These are phyloP conservation scores for Antrozous pallidus DNA, from an alignment of 2,797 vertebrate species.

Conservation along the genomic window DNA sequence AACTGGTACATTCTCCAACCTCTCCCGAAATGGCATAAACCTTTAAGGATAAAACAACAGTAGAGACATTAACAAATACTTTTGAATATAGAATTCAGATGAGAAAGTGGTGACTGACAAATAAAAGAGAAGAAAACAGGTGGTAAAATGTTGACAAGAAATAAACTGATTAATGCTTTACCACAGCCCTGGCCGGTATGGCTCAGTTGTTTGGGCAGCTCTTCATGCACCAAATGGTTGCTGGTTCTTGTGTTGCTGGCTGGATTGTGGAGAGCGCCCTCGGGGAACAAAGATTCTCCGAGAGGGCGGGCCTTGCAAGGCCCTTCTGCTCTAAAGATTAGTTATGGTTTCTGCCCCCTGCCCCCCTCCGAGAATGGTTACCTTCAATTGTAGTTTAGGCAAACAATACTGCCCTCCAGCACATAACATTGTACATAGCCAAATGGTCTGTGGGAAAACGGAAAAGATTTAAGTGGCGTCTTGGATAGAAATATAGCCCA, in stretches of 20 bases:
- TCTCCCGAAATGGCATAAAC: background rate
- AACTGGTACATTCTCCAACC: background rate
- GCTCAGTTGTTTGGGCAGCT: background rate
- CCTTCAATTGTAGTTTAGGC: too few species aligned
- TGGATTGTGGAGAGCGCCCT: too few species aligned
- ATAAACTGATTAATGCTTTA: background rate
- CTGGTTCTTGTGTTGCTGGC: background rate
- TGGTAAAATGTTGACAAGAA: background rate
- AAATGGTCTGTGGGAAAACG: too few species aligned
- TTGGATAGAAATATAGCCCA: too few species aligned
- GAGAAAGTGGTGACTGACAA: background rate
- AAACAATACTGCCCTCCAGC: too few species aligned
- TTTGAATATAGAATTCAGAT: background rate
- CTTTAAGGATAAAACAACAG: background rate
- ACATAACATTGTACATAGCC: too few species aligned
- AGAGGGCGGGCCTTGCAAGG: too few species aligned
- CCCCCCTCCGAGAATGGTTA: too few species aligned
- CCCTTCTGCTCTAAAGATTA: too few species aligned
- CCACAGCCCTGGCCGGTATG: background rate
- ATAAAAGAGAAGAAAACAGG: background rate
- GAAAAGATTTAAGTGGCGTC: too few species aligned
- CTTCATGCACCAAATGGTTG: background rate
- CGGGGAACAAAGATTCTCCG: too few species aligned
- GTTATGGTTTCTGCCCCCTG: too few species aligned
- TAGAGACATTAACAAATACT: background rate